phyloP scores from a whole-genome alignment of 2,888 invertebrate species.

The Andrena camellia region DNA sequence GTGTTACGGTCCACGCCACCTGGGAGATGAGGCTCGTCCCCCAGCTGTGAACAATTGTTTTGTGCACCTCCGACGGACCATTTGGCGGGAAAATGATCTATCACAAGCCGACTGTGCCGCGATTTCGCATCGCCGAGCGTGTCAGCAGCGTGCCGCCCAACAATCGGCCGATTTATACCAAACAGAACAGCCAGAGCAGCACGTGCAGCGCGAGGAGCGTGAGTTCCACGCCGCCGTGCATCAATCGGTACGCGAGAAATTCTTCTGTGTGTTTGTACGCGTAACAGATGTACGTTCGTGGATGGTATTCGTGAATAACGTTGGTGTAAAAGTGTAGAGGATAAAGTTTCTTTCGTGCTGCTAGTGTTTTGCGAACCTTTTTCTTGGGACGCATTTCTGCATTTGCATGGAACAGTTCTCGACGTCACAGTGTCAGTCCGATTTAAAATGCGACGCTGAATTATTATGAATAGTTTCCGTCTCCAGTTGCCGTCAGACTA shows the following conservation, averaged over 20 bases:
- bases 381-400: too few species aligned
- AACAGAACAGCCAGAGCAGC: conserved; percentile 80
- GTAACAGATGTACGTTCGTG: background rate
- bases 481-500: conserved; percentile 37
- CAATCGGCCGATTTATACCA: conserved; percentile 81
- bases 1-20: background rate
- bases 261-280: conserved; percentile 42
- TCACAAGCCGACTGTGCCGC: conserved; percentile 83
- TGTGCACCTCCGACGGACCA: conserved; percentile 15
- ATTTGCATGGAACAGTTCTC: too few species aligned
- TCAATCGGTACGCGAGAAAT: conserved; percentile 78
- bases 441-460: conserved; percentile 36
- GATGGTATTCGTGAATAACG: background rate
- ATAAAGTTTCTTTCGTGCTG: too few species aligned
- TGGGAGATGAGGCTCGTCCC: conserved; percentile 25
- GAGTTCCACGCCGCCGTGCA: conserved; percentile 78
- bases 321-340: too few species aligned
- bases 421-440: background rate
- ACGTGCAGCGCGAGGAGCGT: conserved; percentile 79
- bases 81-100: conserved; percentile 79
- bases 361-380: too few species aligned
- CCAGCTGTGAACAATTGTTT: conserved; percentile 40
- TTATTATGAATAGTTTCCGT: conserved; percentile 46
- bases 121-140: conserved; percentile 83
- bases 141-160: conserved; percentile 82